phyloP scores from a whole-genome alignment of 1,140 invertebrate genomes.

The Drosophila carrolli region DNA sequence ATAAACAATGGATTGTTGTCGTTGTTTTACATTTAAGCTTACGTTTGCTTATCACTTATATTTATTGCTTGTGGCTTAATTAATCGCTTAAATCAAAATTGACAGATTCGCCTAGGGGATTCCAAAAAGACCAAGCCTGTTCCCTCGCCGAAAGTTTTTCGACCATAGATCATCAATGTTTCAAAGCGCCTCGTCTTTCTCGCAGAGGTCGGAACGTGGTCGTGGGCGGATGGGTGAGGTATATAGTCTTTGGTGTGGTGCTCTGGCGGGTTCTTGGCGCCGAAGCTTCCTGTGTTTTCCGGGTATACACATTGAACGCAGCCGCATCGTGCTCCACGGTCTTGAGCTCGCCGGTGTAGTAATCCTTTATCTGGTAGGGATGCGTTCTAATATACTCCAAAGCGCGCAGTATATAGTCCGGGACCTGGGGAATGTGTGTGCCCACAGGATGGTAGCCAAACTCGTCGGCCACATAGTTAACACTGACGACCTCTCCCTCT shows the following conservation, averaged over 20 bases:
- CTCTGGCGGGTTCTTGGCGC: conserved; percentile 50
- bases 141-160: conserved; percentile 1
- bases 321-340: conserved; percentile 68
- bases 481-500: conserved; percentile 84
- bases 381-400: conserved; percentile 86
- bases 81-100: conserved; percentile 75
- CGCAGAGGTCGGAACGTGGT: conserved; percentile 13
- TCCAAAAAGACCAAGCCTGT: conserved; percentile 25
- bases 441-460: conserved; percentile 86
- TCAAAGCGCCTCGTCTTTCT: conserved; percentile 14
- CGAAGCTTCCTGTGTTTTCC: conserved; percentile 51
- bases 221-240: conserved; percentile 64
- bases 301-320: conserved; percentile 69
- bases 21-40: conserved; percentile 33
- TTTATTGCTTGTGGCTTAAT: conserved; percentile 66
- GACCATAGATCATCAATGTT: conserved; percentile 3
- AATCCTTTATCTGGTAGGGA: conserved; percentile 73
- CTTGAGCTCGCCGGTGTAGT: conserved; percentile 69
- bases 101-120: conserved; percentile 55
- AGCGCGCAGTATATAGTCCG: conserved; percentile 75
- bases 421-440: conserved; percentile 85
- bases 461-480: conserved; percentile 87
- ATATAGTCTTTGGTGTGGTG: conserved; percentile 62
- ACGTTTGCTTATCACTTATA: conserved; percentile 58
- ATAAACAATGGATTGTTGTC: conserved; percentile 27